These are phyloP conservation scores for Pterostichus niger DNA, from an alignment of 2,888 invertebrate species.

Conservation along the genomic window DNA sequence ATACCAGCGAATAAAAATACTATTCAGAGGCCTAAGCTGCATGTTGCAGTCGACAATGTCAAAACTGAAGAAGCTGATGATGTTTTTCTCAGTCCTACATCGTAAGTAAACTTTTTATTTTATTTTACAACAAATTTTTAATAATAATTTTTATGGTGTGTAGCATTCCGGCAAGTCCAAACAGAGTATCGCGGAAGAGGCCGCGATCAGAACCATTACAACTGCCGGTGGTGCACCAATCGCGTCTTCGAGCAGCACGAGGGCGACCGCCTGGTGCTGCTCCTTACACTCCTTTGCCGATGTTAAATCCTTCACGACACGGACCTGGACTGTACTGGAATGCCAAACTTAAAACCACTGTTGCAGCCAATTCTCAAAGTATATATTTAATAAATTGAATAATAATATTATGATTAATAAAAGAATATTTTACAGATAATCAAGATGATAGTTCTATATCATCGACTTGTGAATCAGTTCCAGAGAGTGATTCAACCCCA, in stretches of 20 bases:
- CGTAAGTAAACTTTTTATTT: slow-evolving; percentile 72
- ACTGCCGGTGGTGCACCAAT: slow-evolving; percentile 77
- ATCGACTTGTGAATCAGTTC: slow-evolving; percentile 74
- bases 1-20: slow-evolving; percentile 73
- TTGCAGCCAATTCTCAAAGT: slow-evolving; percentile 56
- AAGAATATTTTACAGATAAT: slow-evolving; percentile 69
- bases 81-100: slow-evolving; percentile 87
- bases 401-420: not conserved
- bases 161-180: slow-evolving; percentile 85
- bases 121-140: slow-evolving; percentile 2
- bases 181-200: slow-evolving; percentile 82
- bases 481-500: slow-evolving; percentile 81
- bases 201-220: slow-evolving; percentile 82
- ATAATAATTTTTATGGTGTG: slow-evolving; percentile 69
- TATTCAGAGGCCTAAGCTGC: slow-evolving; percentile 73
- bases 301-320: slow-evolving; percentile 93
- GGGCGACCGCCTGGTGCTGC: slow-evolving; percentile 78
- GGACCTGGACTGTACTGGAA: slow-evolving; percentile 91
- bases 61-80: slow-evolving; percentile 86
- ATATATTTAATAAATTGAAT: not conserved
- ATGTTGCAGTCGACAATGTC: slow-evolving; percentile 73
- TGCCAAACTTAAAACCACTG: slow-evolving; percentile 73
- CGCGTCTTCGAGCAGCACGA: slow-evolving; percentile 78
- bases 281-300: slow-evolving; percentile 95
- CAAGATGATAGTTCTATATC: slow-evolving; percentile 71